These are phyloP conservation scores for Simalia tracyae DNA, from an alignment of 2,797 vertebrate species.

Conservation along the genomic window DNA sequence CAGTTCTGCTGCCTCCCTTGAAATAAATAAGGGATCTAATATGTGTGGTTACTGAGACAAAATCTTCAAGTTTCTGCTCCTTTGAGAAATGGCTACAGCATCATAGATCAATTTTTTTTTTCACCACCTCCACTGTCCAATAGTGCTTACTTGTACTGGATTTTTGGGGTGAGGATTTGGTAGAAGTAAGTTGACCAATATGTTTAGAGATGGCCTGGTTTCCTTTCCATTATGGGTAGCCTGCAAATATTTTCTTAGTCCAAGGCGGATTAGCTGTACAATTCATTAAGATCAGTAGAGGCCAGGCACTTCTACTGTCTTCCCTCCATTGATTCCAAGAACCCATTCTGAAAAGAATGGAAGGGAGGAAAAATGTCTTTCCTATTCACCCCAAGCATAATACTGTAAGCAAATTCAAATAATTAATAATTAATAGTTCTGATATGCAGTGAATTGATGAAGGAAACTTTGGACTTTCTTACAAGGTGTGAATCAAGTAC, in stretches of 20 bases:
- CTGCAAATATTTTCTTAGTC: not conserved
- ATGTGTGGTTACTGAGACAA: not conserved
- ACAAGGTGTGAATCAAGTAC: not conserved
- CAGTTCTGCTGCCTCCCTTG: constrained; percentile 14
- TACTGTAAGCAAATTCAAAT: constrained; percentile 9
- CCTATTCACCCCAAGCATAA: not conserved
- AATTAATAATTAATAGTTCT: not conserved
- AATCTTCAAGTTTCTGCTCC: not conserved
- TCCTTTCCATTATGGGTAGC: not conserved
- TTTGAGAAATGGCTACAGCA: not conserved
- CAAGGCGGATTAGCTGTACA: no score
- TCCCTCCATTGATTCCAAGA: not conserved
- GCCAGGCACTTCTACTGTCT: not conserved
- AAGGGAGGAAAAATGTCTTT: not conserved
- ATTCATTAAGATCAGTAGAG: not conserved
- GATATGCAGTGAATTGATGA: not conserved
- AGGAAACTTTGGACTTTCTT: not conserved
- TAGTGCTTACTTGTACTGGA: not conserved
- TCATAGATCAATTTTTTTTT: not conserved
- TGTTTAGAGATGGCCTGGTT: not conserved
- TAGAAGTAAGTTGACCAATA: not conserved
- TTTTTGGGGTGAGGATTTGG: not conserved
- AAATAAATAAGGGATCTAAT: not conserved
- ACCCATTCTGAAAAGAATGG: not conserved
- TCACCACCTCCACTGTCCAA: not conserved